These are phyloP conservation scores for Trematomus loennbergii DNA, from an alignment of 2,113 vertebrate genomes.

Conservation along the genomic window DNA sequence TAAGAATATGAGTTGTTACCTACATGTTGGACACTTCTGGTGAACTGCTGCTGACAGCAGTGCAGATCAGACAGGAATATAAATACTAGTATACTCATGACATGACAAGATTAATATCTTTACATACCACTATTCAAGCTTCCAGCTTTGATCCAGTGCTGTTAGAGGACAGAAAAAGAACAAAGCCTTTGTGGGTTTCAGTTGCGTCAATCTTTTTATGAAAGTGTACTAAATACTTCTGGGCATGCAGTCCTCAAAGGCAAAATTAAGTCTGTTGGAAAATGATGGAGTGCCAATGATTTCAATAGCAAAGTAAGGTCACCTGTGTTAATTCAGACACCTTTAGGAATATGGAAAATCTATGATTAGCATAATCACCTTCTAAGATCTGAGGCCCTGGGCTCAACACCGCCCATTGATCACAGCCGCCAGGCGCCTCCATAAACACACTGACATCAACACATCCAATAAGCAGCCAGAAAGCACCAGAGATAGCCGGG, in stretches of 20 bases:
- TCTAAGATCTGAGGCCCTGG: slow-evolving; percentile 6
- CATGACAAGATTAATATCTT: slow-evolving; percentile 40
- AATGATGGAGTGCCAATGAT: slow-evolving; percentile 58
- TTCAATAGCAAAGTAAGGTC: slow-evolving; percentile 70
- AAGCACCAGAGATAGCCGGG: background rate
- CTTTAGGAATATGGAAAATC: slow-evolving; percentile 76
- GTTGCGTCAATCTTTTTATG: slow-evolving; percentile 33
- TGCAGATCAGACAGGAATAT: background rate
- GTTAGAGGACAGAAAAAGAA: slow-evolving; percentile 39
- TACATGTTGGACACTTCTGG: too few species aligned
- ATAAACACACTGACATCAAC: slow-evolving; percentile 48
- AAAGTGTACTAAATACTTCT: slow-evolving; percentile 31
- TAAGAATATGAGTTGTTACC: too few species aligned
- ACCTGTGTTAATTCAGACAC: slow-evolving; percentile 70
- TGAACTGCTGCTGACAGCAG: too few species aligned
- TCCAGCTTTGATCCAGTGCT: slow-evolving; percentile 39
- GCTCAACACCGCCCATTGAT: slow-evolving; percentile 49
- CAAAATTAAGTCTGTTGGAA: slow-evolving; percentile 55
- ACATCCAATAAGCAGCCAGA: slow-evolving; percentile 10
- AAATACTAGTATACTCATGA: background rate
- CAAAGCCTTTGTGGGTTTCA: slow-evolving; percentile 16
- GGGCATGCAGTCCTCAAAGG: slow-evolving; percentile 52
- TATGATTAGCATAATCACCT: slow-evolving; percentile 67
- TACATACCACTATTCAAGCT: slow-evolving; percentile 18
- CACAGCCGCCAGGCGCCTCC: slow-evolving; percentile 15